Base-by-base conservation (phyloP, 2,113 vertebrate species). In the Stictonetta naevosa region DNA sequence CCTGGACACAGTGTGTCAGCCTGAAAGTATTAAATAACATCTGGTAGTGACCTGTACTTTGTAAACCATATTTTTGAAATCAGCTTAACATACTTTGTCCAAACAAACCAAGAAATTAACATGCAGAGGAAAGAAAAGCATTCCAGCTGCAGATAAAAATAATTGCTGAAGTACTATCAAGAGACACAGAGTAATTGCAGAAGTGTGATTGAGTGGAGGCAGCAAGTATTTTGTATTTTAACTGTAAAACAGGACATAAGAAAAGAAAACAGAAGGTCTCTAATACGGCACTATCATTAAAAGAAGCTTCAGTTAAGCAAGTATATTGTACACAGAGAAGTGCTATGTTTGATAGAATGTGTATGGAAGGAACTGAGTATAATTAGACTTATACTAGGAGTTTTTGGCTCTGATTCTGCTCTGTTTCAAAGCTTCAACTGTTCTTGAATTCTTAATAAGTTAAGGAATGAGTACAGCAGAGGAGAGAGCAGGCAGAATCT, bases 391-490 rank as follows among this genome's bases (percentile, higher is more conserved):
- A 95, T 69, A 96, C 94, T 96, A 91, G 96, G 63, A 96, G 86
- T 1, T 96, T 96, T 91, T 96, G 96, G 95, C 96, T 91, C 77
- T 85, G 67, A 38, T 85, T 94, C 66, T 3, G 23, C 66, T 79
- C 28, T 53, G 74, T 91, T 94, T 95, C 88, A 96, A 96, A 95
- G 92, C 89, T 62, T 87, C 78, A 94, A 92, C 96, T 96, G 96
- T 95, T 95, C 94, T 96, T 95, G 95, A 96, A 96, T 96, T 83
- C 91, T 97, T 97, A 96, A 96, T 96, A 95, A 96, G 81, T 76
- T 94, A 67, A 97, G 95, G 96, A 97, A 97, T 95, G 95, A 96
- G 95, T 84, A 69, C 23, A 92, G 90, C 73, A 94, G 92, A 94
- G 74, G 69, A 96, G 92, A 89, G 90, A 97, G 94, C 52, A 82